Conservation (phyloP, 1,140 invertebrate species). For the Helicoverpa zea region DNA sequence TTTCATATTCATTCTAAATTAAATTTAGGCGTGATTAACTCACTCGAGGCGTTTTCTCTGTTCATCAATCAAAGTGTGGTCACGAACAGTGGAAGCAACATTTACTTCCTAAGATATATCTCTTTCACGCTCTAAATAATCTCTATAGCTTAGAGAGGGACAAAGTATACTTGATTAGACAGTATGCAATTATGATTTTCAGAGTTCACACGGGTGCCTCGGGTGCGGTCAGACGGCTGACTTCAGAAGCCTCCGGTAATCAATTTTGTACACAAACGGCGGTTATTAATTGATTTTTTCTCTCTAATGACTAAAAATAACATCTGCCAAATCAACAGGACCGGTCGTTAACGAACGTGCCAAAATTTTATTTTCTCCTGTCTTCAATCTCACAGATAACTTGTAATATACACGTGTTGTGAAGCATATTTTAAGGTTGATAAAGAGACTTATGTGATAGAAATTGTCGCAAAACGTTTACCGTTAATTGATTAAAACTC, state of each 20-base stretch:
- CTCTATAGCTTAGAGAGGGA: constrained; percentile 62
- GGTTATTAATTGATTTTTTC: constrained; percentile 84
- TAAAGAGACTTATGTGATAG: constrained; percentile 3
- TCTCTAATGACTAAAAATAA: constrained; percentile 81
- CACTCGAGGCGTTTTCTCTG: constrained; percentile 85
- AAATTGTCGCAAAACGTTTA: not conserved
- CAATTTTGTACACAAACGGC: constrained; percentile 85
- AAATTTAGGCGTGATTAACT: constrained; percentile 84
- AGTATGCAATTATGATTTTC: constrained; percentile 77
- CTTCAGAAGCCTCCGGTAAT: constrained; percentile 82
- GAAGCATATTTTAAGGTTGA: constrained; percentile 7
- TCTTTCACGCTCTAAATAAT: constrained; percentile 58
- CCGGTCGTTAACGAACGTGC: constrained; percentile 78
- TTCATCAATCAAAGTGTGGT: constrained; percentile 83
- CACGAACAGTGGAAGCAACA: constrained; percentile 75
- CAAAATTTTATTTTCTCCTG: constrained; percentile 73
- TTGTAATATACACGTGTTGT: constrained; percentile 47
- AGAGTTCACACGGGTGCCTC: constrained; percentile 78
- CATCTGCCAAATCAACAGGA: constrained; percentile 80
- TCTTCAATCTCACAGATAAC: constrained; percentile 50
- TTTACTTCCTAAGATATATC: constrained; percentile 75
- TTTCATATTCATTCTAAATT: constrained; percentile 83
- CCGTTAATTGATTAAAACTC: not conserved
- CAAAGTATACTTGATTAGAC: constrained; percentile 70
- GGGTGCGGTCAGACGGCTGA: constrained; percentile 67